Base-by-base conservation (phyloP, 2,888 invertebrate species). In the Anoplius nigerrimus region DNA sequence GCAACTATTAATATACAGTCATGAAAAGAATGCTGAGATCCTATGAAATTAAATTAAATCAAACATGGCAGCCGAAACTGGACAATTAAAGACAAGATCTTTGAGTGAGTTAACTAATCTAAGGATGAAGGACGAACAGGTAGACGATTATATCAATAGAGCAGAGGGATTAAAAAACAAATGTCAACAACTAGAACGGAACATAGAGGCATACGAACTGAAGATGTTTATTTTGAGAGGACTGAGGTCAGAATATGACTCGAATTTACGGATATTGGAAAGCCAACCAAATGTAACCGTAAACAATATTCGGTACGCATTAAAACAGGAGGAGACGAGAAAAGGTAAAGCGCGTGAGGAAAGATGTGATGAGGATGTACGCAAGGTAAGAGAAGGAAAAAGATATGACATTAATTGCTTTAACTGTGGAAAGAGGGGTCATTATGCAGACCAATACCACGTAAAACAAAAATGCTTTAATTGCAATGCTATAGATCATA, bases 291-390 rank as follows among this genome's bases (percentile, higher is more conserved):
- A 61, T 16, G 16, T 53, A 11, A 53, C 16, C 21, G 21, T n/a
- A 6, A 62, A 63, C n/a, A 54, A 63, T 16, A 63, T 63, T 2
- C 8, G 56, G 5, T 62, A 60, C 8, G 56, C 55, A 8, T 4
- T 64, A 5, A 57, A 69, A 22, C 53, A 69, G 18, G 69, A 64
- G 1, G 48, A 64, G 62, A 48, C 46, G n/a, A 21, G 24, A 48
- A 5, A 46, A 27, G 2, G 43, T 27, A 21, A 63, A 20, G 18
- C 62, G 66, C 0, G 60, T 60, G 16, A 63, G 15, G 5, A 54
- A 3, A 52, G 45, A 52, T 62, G 55, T 1, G 13, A 59, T 15
- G 60, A 62, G 1, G 3, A 15, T 0, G 53, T 66, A 0, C 66
- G 43, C 24, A 46, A 3, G 34, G 59, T 24, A 1, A 24, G 42